Base-by-base conservation (phyloP, 1,140 invertebrate genomes). In the Leptinotarsa lineolata region DNA sequence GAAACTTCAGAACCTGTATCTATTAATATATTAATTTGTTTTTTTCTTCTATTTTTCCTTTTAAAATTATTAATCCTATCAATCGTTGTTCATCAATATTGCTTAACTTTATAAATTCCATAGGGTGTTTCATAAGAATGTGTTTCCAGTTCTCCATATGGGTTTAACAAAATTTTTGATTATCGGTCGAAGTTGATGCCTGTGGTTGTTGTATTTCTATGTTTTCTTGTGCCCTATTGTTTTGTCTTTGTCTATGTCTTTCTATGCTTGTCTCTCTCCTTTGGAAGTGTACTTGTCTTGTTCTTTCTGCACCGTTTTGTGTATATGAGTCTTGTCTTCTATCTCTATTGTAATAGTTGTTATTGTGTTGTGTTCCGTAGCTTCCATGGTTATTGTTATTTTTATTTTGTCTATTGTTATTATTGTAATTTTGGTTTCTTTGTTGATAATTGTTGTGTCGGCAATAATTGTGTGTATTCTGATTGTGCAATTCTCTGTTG, bases 61-160 rank as follows among this genome's bases (percentile, higher is more conserved):
- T 39, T 13, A 65, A 20, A 24, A 22, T 22, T 22, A 65, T 65
- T 39, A 65, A 39, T n/a, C 20, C 16, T 22, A 22, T 30, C 8
- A 22, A 22, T 65, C 22, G 64, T 22, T 65, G 16, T 65, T 22
- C 20, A 22, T 22, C 64, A 22, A 22, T 39, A 22, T 65, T n/a
- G 16, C 30, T 30, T 65, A 65, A 22, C 30, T 24, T 5, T 13
- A 65, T 65, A 65, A 20, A 65, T 65, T 65, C 64, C 30, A 20
- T 65, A 2, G 64, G 64, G 30, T 65, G 64, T n/a, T 20, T 13
- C 20, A 65, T 65, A 65, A 22, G 24, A 24, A 24, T 24, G 6
- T 13, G 18, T 18, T 60, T 60, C 22, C 18, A 60, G 18, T n/a
- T 11, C n/a, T 60, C 22, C 18, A 60, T 22, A 20, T 60, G 59